Percentiles rank a stretch among this genome's conserved stretches.
Evolutionary conservation across 2,888 invertebrate species (phyloP).

Genomic region (Scaptomyza reducta): DNA sequence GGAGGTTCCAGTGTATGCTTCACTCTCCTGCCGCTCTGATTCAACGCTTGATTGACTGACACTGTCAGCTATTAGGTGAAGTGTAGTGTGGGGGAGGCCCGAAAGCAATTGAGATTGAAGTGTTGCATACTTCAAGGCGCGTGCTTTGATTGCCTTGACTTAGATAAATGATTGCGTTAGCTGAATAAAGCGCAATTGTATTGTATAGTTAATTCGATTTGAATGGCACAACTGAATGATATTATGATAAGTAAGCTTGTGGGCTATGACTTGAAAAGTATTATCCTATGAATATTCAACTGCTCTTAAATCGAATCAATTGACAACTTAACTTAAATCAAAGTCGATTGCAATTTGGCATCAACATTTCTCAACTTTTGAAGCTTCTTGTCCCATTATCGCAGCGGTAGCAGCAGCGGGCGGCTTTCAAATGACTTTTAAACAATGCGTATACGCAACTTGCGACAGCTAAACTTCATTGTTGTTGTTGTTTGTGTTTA

Average conservation of each 20-base stretch:
- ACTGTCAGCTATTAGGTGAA: conserved; percentile 15
- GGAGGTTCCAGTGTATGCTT: not conserved
- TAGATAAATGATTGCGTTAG: conserved; percentile 42
- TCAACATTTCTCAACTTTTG: not conserved
- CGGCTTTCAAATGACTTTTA: conserved; percentile 7
- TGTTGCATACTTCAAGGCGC: conserved; percentile 37
- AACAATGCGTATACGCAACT: conserved; percentile 43
- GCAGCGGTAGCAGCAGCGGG: not conserved
- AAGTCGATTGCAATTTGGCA: conserved; percentile 2
- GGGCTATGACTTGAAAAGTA: not conserved
- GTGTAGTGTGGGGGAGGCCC: not conserved
- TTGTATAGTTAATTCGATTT: conserved; percentile 17
- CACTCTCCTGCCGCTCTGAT: conserved; percentile 5
- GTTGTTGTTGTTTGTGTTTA: conserved; percentile 22
- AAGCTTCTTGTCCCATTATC: not conserved
- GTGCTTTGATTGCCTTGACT: conserved; percentile 30
- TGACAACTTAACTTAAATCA: not conserved
- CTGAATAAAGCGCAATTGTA: conserved; percentile 10
- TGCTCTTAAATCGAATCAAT: not conserved
- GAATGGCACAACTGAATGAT: not conserved
- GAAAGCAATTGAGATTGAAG: conserved; percentile 35
- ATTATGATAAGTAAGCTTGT: not conserved
- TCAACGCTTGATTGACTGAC: conserved; percentile 47
- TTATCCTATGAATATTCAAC: not conserved
- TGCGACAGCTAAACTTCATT: conserved; percentile 23